Evolutionary conservation across 2,797 vertebrate genomes (phyloP), one percentile per base, ranked within the genome.

Genomic region (Harpagifer antarcticus): DNA sequence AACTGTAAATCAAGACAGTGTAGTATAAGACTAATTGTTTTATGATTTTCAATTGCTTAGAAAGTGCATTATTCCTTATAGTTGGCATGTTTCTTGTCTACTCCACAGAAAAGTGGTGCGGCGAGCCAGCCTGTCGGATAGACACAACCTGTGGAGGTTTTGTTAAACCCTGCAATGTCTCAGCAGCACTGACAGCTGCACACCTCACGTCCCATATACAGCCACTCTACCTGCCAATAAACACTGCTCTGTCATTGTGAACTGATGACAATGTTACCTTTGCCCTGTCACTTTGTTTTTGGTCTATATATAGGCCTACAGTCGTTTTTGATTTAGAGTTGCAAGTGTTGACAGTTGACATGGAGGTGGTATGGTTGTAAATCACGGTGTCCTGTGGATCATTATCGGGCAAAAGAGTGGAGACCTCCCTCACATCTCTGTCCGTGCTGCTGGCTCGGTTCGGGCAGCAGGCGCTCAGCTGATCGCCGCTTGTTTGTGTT

Each of bases 121-220:
- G 83, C 95, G 97, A 76, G 98, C 98, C 82, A 99, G 98, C 91
- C 93, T 99, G 74, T 97, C 97, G 0, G 98, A 99, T 90, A 90
- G 98, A 82, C 98, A 98, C 86, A 99, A 98, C 91, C 87, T 99
- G 81, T 78, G 68, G 76, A 79, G 84, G 64, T 80, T 85, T 89
- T 85, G 84, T 84, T 84, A 74, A 85, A 78, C 84, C 75, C 84
- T 75, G 71, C 67, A 82, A 78, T 79, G 74, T 83, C 85, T 78
- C 78, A 77, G 84, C 20, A 2, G 66, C 68, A 68, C 67, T 47
- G 37, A 83, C 88, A 86, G 84, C 76, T 89, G 85, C 83, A 84
- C 79, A 84, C 87, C 79, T 81, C 77, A 54, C 45, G 65, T 45
- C 61, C 80, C 68, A 72, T 20, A 72, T 65, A 67, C 50, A 63